Conservation (phyloP, 2,888 invertebrate genomes). For the Byasa hedistus region DNA sequence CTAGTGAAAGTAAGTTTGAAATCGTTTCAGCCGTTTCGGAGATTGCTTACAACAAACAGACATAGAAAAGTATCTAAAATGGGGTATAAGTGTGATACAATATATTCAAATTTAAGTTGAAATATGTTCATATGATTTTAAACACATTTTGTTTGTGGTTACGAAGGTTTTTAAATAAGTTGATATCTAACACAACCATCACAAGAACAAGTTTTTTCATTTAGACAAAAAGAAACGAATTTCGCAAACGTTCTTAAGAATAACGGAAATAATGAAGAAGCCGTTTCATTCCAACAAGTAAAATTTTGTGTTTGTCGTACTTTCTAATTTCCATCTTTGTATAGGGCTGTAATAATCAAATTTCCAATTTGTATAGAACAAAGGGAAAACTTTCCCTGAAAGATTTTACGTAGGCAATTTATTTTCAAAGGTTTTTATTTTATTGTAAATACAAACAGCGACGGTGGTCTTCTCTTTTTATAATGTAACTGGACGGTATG, state of each 20-base stretch:
- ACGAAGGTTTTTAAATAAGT: too few species aligned
- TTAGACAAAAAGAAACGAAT: background rate
- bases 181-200: too few species aligned
- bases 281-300: constrained; percentile 7
- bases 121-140: too few species aligned
- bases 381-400: background rate
- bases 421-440: background rate
- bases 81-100: too few species aligned
- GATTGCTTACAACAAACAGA: too few species aligned
- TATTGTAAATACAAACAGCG: background rate
- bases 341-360: constrained; percentile 1
- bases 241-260: background rate
- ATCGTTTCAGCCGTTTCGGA: too few species aligned
- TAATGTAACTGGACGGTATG: background rate
- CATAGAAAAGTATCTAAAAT: too few species aligned
- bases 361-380: constrained; percentile 5
- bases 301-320: constrained; percentile 11
- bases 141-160: too few species aligned
- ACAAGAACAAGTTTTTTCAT: background rate
- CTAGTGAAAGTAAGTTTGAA: too few species aligned
- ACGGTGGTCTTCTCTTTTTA: background rate
- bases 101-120: too few species aligned
- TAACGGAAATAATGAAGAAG: constrained; percentile 1
- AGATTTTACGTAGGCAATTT: background rate
- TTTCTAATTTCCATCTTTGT: constrained; percentile 8